Percentiles rank a stretch among this genome's conserved stretches.
Evolutionary conservation across 2,113 vertebrate species (phyloP).

Genomic region (Suncus etruscus): DNA sequence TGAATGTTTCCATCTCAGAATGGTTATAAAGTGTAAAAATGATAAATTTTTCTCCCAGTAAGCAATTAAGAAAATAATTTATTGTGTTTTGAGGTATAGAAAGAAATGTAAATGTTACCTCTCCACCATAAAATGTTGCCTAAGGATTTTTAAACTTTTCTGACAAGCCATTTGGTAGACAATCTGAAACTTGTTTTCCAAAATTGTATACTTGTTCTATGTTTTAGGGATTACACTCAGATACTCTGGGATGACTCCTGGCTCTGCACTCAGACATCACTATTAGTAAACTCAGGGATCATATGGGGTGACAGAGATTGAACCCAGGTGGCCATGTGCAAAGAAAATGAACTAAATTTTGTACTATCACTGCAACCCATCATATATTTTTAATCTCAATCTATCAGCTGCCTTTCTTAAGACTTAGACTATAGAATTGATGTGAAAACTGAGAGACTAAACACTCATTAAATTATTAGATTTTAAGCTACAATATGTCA

Average conservation of each 20-base stretch:
- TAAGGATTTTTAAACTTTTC: background rate
- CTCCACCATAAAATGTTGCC: background rate
- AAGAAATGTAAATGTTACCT: background rate
- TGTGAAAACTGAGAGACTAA: background rate
- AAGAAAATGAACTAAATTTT: too few relatives aligned
- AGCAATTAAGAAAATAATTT: background rate
- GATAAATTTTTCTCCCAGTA: background rate
- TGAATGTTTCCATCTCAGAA: background rate
- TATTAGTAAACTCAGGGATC: too few relatives aligned
- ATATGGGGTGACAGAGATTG: too few relatives aligned
- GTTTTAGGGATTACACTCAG: too few relatives aligned
- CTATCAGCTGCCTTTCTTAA: background rate
- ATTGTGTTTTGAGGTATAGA: background rate
- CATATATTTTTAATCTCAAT: background rate
- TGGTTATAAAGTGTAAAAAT: background rate
- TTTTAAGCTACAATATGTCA: background rate
- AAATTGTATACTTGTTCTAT: too few relatives aligned
- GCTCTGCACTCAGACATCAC: too few relatives aligned
- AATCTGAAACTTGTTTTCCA: background rate
- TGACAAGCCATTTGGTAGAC: background rate
- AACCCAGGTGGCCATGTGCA: too few relatives aligned
- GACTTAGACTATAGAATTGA: background rate
- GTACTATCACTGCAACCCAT: too few relatives aligned
- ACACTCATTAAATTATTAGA: background rate
- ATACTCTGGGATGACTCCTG: too few relatives aligned